A percentile compares a stretch with the other conserved stretches of the same genome.
phyloP scores from a whole-genome alignment of 1,140 invertebrate species.

The Cepaea nemoralis region DNA sequence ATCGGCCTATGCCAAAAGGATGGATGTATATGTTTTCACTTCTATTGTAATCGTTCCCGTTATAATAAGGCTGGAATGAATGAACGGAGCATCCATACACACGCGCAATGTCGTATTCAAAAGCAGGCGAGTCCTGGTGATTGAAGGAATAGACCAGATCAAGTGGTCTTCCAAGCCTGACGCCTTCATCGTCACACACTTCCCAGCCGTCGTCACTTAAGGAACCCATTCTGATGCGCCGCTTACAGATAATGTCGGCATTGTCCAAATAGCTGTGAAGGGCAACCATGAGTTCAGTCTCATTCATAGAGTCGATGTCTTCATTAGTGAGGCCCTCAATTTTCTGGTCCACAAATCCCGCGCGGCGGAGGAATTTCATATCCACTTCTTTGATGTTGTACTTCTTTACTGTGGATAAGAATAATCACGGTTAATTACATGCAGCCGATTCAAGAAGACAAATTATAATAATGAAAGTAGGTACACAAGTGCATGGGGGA shows the following conservation, averaged over 20 bases:
- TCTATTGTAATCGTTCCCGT: background rate
- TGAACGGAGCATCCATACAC: constrained; percentile 11
- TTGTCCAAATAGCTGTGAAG: constrained; percentile 56
- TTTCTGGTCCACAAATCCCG: constrained; percentile 5
- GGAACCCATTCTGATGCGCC: constrained; percentile 52
- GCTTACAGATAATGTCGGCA: constrained; percentile 51
- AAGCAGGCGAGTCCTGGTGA: background rate
- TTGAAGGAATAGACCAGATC: constrained; percentile 63
- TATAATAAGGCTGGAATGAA: background rate
- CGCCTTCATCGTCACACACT: constrained; percentile 56
- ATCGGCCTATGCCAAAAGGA: constrained; percentile 5
- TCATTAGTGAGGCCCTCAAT: background rate
- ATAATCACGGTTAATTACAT: background rate
- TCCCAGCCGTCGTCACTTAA: constrained; percentile 61
- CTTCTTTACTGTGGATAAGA: constrained; percentile 10
- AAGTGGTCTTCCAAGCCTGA: constrained; percentile 38
- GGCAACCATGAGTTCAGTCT: constrained; percentile 24
- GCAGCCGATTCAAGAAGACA: background rate
- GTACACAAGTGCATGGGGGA: background rate
- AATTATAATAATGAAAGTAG: no score
- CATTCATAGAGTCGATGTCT: constrained; percentile 8
- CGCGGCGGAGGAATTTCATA: background rate
- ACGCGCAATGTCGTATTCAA: constrained; percentile 3
- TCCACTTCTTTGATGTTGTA: constrained; percentile 20
- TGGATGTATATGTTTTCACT: background rate